Evolutionary conservation across 2,797 vertebrate genomes (phyloP).

Genomic region (Pantherophis vulpinus): DNA sequence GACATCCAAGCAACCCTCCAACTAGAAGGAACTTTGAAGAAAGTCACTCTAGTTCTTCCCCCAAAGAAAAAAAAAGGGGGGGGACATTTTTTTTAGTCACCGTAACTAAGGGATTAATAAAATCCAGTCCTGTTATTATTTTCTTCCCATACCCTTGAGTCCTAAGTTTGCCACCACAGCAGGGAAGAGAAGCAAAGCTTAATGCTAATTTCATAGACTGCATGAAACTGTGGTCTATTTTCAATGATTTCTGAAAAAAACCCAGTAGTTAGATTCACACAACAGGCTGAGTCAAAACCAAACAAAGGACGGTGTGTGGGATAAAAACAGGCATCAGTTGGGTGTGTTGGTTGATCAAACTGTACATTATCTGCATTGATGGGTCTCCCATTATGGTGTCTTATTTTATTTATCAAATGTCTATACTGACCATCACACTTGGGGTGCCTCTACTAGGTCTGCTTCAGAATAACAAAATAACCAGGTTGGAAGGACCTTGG

Average conservation of each 20-base stretch:
- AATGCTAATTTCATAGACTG: neutral
- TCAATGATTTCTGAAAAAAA: neutral
- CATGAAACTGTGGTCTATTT: neutral
- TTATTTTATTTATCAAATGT: neutral
- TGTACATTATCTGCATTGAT: neutral
- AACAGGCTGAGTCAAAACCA: neutral
- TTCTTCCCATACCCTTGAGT: neutral
- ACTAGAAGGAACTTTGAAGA: constrained; percentile 25
- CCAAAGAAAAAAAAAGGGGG: neutral
- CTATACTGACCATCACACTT: neutral
- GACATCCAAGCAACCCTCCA: neutral
- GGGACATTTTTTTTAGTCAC: neutral
- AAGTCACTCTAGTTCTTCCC: neutral
- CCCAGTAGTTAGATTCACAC: neutral
- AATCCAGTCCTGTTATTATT: neutral
- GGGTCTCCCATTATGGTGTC: neutral
- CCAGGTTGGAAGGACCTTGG: neutral
- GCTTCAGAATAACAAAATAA: neutral
- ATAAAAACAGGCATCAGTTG: neutral
- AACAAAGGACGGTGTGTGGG: neutral
- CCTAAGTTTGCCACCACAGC: neutral
- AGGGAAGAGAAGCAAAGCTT: neutral
- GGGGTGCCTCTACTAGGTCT: neutral
- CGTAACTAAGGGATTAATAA: neutral
- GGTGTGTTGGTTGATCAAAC: neutral